These are phyloP conservation scores for Rhopalosiphum maidis DNA, from an alignment of 1,140 invertebrate genomes.

Conservation along the genomic window DNA sequence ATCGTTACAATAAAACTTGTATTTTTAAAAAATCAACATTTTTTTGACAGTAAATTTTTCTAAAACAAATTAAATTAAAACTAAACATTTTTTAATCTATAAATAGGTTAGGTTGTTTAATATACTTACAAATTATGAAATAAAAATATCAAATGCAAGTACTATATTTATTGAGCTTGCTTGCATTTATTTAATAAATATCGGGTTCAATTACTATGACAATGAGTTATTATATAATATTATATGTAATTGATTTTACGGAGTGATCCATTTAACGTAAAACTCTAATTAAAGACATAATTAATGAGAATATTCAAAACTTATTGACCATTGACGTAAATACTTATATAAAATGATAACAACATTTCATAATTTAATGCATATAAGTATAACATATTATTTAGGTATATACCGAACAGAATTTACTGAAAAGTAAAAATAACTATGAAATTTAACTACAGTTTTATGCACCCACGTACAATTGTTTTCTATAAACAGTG, in stretches of 20 bases:
- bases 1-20: background rate
- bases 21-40: background rate
- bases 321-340: background rate
- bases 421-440: background rate
- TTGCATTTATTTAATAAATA: background rate
- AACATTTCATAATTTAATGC: background rate
- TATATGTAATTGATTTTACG: background rate
- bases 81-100: background rate
- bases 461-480: slow-evolving; percentile 5
- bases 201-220: slow-evolving; percentile 3
- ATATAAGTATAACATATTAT: background rate
- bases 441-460: slow-evolving; percentile 38
- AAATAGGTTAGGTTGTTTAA: background rate
- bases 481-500: background rate
- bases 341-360: background rate
- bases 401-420: background rate
- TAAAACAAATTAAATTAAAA: background rate
- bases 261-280: background rate
- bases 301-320: background rate
- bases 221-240: background rate
- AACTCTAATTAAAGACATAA: background rate
- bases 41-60: background rate
- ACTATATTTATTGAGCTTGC: background rate
- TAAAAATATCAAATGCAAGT: background rate
- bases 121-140: slow-evolving; percentile 7